Percentiles rank a stretch among this genome's conserved stretches.
phyloP scores from a whole-genome alignment of 2,888 invertebrate species.

The Epistrophella euchroma region DNA sequence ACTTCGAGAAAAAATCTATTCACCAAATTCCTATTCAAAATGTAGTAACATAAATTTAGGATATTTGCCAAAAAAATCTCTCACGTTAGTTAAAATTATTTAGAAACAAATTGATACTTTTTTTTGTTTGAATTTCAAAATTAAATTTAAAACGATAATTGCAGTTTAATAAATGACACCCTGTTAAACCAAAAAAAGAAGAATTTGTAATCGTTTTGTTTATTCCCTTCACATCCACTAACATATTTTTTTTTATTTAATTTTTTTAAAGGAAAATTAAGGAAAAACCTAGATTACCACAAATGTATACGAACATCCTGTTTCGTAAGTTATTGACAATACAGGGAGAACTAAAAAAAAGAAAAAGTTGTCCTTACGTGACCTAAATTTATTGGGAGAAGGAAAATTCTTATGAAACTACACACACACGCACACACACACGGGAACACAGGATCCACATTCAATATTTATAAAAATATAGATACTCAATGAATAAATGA shows the following conservation, averaged over 20 bases:
- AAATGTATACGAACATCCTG: conserved; percentile 4
- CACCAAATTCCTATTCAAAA: no score
- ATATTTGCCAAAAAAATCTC: no score
- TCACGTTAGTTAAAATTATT: no score
- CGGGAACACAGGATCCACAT: conserved; percentile 31
- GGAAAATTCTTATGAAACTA: conserved; percentile 29
- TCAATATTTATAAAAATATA: conserved; percentile 47
- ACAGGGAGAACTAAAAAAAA: neutral
- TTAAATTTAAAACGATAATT: no score
- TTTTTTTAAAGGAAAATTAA: neutral
- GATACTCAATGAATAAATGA: conserved; percentile 72
- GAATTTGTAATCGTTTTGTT: neutral
- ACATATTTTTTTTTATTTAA: neutral
- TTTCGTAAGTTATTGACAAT: conserved; percentile 23
- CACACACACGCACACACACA: neutral
- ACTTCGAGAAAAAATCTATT: no score
- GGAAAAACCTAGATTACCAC: neutral
- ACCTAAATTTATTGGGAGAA: conserved; percentile 53
- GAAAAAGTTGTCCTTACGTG: conserved; percentile 58
- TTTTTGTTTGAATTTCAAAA: no score
- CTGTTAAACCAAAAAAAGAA: no score
- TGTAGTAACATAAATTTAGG: no score
- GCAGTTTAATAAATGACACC: no score
- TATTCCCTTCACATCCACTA: neutral
- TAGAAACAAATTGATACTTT: no score